Evolutionary conservation across 2,888 invertebrate genomes (phyloP), one percentile per base, ranked within the genome.

Genomic region (Epistrophe grossulariae): DNA sequence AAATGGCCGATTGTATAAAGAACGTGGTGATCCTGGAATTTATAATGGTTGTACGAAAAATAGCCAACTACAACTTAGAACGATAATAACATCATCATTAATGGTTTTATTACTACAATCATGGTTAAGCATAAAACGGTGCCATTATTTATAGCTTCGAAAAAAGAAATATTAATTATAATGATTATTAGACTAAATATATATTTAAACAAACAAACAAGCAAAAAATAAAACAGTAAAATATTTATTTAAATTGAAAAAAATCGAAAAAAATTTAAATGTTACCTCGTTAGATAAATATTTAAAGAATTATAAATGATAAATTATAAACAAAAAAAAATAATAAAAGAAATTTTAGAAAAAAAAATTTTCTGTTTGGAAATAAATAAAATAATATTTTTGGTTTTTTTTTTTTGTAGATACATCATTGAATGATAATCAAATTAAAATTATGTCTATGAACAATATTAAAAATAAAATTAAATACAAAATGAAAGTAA

Each of bases 1-100:
- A 89, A 92, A 92, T 87, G 92, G 92, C 0, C 91, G 92, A 31
- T 90, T 92, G 6, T 92, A 92, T 84, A 92, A 92, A 83, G 92
- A 92, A 57, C 91, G 91, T 28, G 89, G 89, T 82, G 91, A 92
- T 60, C 76, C 90, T 45, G 90, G 89, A 48, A 79, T 89, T 24
- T 90, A 89, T 64, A 91, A 89, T 64, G 89, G 90, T 31, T 79
- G 88, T 72, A 83, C 78, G 48, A 72, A 68, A 68, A 68, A 10
- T 7, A 38, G 31, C 13, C 72, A 70, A 31, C 55, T 68, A 10
- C 62, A 55, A 38, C 31, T 77, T 9, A 77, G 19, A 40, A 72
- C 59, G 24, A 57, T 87, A 31, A 35, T 83, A 28, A 52, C 71
- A 76, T 70, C 79, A 66, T 60, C 76, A 43, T 24, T 79, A 1